These are phyloP conservation scores for Geococcyx californianus DNA, from an alignment of 2,113 vertebrate species.

Conservation along the genomic window DNA sequence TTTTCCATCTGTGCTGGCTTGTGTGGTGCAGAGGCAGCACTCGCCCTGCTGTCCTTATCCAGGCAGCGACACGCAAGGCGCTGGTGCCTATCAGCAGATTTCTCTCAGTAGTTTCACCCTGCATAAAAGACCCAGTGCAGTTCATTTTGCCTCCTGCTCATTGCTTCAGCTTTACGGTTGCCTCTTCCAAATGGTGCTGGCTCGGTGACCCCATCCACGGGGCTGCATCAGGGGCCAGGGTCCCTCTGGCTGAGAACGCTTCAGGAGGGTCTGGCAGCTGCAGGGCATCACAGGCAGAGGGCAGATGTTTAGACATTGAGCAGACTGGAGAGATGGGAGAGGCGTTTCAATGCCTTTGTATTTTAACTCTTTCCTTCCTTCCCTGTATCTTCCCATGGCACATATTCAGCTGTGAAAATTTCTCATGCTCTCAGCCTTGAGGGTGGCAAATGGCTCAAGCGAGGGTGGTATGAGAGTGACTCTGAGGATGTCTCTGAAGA, in stretches of 20 bases:
- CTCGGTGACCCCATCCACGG: accelerated
- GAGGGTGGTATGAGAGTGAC: background rate
- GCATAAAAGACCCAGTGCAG: background rate
- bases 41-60: accelerated
- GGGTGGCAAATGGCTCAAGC: background rate
- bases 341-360: background rate
- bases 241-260: accelerated
- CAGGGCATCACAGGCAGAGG: accelerated
- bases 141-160: background rate
- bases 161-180: background rate
- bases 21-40: background rate
- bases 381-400: background rate
- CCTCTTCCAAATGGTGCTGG: accelerated
- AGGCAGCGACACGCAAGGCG: background rate
- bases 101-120: background rate
- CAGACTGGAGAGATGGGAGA: background rate
- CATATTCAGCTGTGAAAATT: background rate
- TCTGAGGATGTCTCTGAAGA: background rate
- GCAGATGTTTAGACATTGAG: background rate
- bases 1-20: background rate
- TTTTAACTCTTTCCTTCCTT: background rate
- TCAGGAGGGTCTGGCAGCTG: background rate
- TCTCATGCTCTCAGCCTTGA: background rate
- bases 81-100: background rate
- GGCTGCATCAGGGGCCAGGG: background rate